Percentiles rank a stretch among this genome's conserved stretches.
Evolutionary conservation across 2,113 vertebrate genomes (phyloP).

Genomic region (Pleuronectes platessa): DNA sequence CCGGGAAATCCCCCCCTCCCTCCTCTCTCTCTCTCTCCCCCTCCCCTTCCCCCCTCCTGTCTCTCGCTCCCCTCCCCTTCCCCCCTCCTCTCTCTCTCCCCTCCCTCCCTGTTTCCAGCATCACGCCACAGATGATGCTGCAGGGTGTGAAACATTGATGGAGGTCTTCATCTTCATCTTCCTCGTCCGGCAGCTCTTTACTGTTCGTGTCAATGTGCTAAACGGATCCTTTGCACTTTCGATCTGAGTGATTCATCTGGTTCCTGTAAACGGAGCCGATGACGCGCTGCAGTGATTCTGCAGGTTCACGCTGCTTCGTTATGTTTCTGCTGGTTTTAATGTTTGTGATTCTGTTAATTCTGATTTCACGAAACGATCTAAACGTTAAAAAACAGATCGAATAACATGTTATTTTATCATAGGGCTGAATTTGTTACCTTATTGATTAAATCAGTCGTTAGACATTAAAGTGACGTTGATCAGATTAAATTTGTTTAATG

Average conservation of each 20-base stretch:
- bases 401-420: too few relatives aligned
- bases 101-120: not conserved
- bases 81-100: not conserved
- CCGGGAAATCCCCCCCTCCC: slow-evolving; percentile 43
- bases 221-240: slow-evolving; percentile 58
- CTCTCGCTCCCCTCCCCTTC: not conserved
- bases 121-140: not conserved
- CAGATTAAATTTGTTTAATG: too few relatives aligned
- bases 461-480: too few relatives aligned
- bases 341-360: too few relatives aligned
- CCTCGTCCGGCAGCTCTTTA: not conserved
- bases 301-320: too few relatives aligned
- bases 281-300: too few relatives aligned
- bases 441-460: too few relatives aligned
- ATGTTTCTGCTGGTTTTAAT: too few relatives aligned
- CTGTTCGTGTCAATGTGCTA: slow-evolving; percentile 13
- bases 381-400: too few relatives aligned
- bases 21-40: not conserved
- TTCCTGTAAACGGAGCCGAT: slow-evolving; percentile 59
- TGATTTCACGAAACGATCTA: too few relatives aligned
- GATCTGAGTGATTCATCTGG: slow-evolving; percentile 54
- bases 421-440: too few relatives aligned
- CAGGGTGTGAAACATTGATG: not conserved
- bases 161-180: not conserved
- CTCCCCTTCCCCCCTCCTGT: not conserved